Conservation (phyloP, 2,888 invertebrate genomes). For the Cheilosia impressa region DNA sequence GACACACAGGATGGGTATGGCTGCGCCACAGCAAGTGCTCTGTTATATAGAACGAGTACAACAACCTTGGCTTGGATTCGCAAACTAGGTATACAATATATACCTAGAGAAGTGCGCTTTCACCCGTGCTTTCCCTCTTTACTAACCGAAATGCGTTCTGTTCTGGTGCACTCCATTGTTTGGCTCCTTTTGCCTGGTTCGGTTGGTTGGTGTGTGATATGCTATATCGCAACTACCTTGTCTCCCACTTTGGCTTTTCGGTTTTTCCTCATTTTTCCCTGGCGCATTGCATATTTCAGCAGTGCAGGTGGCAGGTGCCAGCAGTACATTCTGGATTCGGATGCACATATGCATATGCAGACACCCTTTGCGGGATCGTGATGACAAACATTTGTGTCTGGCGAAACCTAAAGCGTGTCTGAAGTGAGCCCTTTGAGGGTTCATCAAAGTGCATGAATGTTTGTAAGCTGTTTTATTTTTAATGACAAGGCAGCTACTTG, state of each 20-base stretch:
- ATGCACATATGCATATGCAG: constrained; percentile 2
- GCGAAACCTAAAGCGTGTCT: constrained; percentile 57
- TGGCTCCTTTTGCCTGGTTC: constrained; percentile 15
- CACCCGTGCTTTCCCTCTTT: constrained; percentile 74
- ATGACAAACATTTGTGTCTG: constrained; percentile 50
- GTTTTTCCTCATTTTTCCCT: neutral
- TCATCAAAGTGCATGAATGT: neutral
- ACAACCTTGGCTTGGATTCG: constrained; percentile 75
- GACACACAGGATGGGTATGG: constrained; percentile 13
- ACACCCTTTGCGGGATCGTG: constrained; percentile 23
- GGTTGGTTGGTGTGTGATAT: neutral
- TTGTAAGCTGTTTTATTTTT: constrained; percentile 30
- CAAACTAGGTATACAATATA: constrained; percentile 69
- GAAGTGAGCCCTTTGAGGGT: constrained; percentile 48
- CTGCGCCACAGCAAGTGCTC: constrained; percentile 41
- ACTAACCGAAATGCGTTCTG: constrained; percentile 70
- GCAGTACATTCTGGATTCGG: constrained; percentile 4
- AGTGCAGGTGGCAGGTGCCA: constrained; percentile 32
- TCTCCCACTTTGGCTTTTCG: neutral
- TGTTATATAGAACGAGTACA: constrained; percentile 74
- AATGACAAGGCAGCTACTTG: constrained; percentile 32
- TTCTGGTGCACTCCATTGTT: constrained; percentile 73
- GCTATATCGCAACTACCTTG: neutral
- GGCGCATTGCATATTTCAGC: constrained; percentile 34
- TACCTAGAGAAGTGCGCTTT: constrained; percentile 68